Base-by-base conservation (phyloP, 2,113 vertebrate species). In the Heterochromis multidens region DNA sequence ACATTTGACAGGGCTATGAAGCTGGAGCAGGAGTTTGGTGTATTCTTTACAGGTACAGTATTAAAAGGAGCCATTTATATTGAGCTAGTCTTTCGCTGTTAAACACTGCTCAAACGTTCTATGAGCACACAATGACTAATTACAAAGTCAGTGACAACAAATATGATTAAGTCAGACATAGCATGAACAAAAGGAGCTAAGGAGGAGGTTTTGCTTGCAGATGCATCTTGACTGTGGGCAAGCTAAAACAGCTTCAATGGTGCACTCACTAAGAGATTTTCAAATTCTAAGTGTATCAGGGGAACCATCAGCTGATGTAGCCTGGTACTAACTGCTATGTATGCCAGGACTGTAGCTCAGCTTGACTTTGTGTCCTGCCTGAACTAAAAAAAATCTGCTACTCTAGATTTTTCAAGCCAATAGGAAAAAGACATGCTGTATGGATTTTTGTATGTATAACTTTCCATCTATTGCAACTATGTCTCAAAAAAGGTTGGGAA, bases 11-110 rank as follows among this genome's bases (percentile, higher is more conserved):
- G 98, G 91, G 97, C 98, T 77, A 94, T 98, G 95, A 99, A 98
- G 94, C 95, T 99, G 95, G 98, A 99, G 95, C 98, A 99, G 96
- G 98, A 99, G 97, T 99, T 99, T 95, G 98, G 97, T 87, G 98
- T 99, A 94, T 99, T 97, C 96, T 99, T 99, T 96, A 99, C 98
- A 98, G 98, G 98, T 99, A 96, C 79, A 81, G 23, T 31, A n/a
- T 70, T 52, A 19, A 77, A 59, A 63, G 62, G 60, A 63, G 9
- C 4, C 7, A 0, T 70, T 70, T 46, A 70, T 46, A 70, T 1
- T 67, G 62, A 25, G 40, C 5, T 40, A 6, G 12, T 13, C 40
- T 12, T 43, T 43, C 40, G 3, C 37, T 46, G 23, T 6, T 14
- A 4, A 43, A 13, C 40, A 37, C 35, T 25, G 63, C 35, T 67